phyloP scores from a whole-genome alignment of 53 echinoderm and acorn worm species.

The Zoroaster sp. region DNA sequence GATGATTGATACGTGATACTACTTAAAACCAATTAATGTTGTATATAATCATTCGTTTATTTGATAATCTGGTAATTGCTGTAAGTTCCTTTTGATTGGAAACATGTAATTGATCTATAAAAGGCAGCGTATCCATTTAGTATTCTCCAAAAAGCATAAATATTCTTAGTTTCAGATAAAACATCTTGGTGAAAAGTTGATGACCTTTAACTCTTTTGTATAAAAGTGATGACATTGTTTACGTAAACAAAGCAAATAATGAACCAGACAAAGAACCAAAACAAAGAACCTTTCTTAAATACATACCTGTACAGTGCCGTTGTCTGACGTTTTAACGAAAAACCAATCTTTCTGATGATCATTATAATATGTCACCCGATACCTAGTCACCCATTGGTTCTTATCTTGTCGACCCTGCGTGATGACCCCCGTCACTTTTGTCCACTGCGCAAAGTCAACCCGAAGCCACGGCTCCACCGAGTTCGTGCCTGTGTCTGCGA shows the following conservation, averaged over 20 bases:
- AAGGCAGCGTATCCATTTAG: too few species aligned
- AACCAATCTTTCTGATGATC: not conserved
- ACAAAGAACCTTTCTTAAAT: not conserved
- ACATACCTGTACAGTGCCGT: not conserved
- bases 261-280: not conserved
- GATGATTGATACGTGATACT: too few species aligned
- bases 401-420: conserved; percentile 32
- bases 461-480: not conserved
- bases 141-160: too few species aligned
- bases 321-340: not conserved
- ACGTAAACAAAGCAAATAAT: not conserved
- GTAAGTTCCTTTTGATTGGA: too few species aligned
- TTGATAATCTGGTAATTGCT: too few species aligned
- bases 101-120: too few species aligned
- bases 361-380: not conserved
- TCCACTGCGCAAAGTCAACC: conserved; percentile 20
- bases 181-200: too few species aligned
- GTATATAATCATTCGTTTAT: too few species aligned
- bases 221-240: too few species aligned
- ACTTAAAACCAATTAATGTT: too few species aligned
- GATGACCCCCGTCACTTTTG: conserved; percentile 26
- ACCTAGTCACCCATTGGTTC: conserved; percentile 16
- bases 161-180: too few species aligned
- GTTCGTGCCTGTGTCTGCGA: not conserved
- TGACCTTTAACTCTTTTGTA: too few species aligned